These are phyloP conservation scores for Hirtodrosophila duncani DNA, from an alignment of 2,888 invertebrate species.

Conservation along the genomic window DNA sequence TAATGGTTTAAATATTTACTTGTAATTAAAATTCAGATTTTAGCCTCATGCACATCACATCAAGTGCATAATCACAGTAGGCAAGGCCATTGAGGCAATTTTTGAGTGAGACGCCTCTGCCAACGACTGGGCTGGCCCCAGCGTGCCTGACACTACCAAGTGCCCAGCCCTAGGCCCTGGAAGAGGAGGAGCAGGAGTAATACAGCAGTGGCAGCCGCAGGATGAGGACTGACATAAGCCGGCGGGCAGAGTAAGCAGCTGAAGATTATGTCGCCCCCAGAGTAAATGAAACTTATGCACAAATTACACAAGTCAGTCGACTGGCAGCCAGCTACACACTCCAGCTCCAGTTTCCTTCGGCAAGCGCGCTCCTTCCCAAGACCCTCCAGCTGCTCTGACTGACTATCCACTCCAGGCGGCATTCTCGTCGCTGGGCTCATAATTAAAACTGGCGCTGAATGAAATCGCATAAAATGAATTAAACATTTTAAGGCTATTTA, in stretches of 20 bases:
- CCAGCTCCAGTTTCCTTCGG: not conserved
- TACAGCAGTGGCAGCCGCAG: not conserved
- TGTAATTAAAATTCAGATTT: conserved; percentile 68
- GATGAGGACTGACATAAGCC: conserved; percentile 40
- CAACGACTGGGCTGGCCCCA: too few species aligned
- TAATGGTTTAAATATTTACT: conserved; percentile 70
- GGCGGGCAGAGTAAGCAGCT: conserved; percentile 49
- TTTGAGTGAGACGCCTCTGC: conserved; percentile 26
- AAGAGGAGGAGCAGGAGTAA: conserved; percentile 6
- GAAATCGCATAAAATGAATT: conserved; percentile 74
- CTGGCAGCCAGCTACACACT: conserved; percentile 15
- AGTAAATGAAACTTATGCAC: conserved; percentile 71
- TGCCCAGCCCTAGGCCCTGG: conserved; percentile 7
- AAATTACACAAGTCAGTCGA: conserved; percentile 70
- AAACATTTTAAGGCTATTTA: conserved; percentile 72
- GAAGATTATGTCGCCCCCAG: conserved; percentile 68
- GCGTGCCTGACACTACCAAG: conserved; percentile 36
- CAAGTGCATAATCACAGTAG: conserved; percentile 65
- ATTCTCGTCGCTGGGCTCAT: conserved; percentile 43
- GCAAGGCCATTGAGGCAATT: conserved; percentile 69
- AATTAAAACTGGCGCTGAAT: conserved; percentile 71
- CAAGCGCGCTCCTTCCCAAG: too few species aligned
- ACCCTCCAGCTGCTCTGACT: conserved; percentile 6
- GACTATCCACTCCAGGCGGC: conserved; percentile 21
- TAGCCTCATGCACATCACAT: conserved; percentile 68